These are phyloP conservation scores for Lottia scabra DNA, from an alignment of 2,888 invertebrate genomes.

Conservation along the genomic window DNA sequence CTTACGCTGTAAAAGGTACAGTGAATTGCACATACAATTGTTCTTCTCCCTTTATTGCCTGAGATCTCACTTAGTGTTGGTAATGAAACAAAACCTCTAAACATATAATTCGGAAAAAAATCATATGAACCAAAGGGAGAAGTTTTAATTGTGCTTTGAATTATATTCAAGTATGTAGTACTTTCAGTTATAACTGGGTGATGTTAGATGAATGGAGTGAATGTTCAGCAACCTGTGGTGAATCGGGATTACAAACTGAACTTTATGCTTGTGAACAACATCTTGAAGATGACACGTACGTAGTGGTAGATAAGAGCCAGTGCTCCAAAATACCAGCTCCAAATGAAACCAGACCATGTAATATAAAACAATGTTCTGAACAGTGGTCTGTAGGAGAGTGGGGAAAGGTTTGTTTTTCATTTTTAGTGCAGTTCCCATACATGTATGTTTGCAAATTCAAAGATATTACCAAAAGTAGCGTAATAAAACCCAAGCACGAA, in stretches of 20 bases:
- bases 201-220: constrained; percentile 43
- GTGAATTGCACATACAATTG: too few species aligned
- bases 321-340: constrained; percentile 29
- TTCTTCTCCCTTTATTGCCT: too few species aligned
- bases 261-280: constrained; percentile 33
- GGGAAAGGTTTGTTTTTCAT: constrained; percentile 2
- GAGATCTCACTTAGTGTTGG: too few species aligned
- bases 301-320: constrained; percentile 23
- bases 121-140: too few species aligned
- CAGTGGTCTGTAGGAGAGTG: constrained; percentile 20
- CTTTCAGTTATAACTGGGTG: constrained; percentile 47
- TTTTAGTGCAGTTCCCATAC: too few species aligned
- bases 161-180: neutral
- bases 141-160: neutral
- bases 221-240: constrained; percentile 48
- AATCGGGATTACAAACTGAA: constrained; percentile 33
- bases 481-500: too few species aligned
- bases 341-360: constrained; percentile 30
- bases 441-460: too few species aligned
- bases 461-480: too few species aligned
- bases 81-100: too few species aligned
- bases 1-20: too few species aligned
- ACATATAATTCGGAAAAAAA: too few species aligned
- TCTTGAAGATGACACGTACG: constrained; percentile 12
- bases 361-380: constrained; percentile 31